Evolutionary conservation across 2,797 vertebrate genomes (phyloP), one percentile per base, ranked within the genome.

Genomic region (Rallus crepitans): DNA sequence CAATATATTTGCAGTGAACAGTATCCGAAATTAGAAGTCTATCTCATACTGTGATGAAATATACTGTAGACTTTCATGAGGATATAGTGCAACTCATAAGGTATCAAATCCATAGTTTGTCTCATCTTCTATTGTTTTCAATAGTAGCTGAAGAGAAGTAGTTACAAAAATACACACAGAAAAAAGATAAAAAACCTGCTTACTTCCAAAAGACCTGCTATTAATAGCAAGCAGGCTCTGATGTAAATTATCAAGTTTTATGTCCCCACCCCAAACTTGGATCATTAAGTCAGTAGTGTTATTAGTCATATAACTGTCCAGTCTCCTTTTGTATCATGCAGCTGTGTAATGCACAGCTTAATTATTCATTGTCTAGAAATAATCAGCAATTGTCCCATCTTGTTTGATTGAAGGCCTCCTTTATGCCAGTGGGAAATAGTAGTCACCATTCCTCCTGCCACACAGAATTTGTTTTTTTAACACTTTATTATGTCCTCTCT

Each of bases 311-410:
- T 50, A 79, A 87, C 94, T 94, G 95, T 94, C 96, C 95, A 82
- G 92, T 92, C 23, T 80, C 31, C 73, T 48, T 96, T 97, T 97
- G 92, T 96, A 50, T 52, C 37, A 40, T 73, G 94, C 96, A 97
- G 96, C 95, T 97, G 95, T 93, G 93, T 70, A 84, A 77, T 90
- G 81, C 66, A 85, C 60, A 73, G 70, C 20, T 60, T 96, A 96
- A 97, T 95, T 95, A 92, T 92, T 84, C 84, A 92, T 96, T 96
- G 96, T 96, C 66, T 90, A 48, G 93, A 92, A 94, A 97, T 90
- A 95, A 95, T 90, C 66, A 87, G 88, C 90, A 94, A 84, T 97
- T 97, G 93, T 96, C 73, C 68, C 14, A 93, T 95, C 63, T 92
- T 88, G 68, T 89, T 94, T 96, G 83, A 97, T 90, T 96, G 86